Base-by-base conservation (phyloP, 2,888 invertebrate genomes). In the Melanophora roralis region DNA sequence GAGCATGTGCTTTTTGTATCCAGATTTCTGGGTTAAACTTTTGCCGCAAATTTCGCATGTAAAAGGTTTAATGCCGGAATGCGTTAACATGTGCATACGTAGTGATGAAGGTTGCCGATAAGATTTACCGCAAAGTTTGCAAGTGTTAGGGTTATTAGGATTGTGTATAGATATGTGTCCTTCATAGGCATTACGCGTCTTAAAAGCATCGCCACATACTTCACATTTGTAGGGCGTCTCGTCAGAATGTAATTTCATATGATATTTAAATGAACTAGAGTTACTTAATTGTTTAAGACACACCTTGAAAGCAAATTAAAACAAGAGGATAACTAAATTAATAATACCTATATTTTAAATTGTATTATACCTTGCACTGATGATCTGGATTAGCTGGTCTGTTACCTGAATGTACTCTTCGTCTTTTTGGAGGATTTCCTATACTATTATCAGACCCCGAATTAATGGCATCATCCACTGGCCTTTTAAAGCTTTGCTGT, bases 1-100 rank as follows among this genome's bases (percentile, higher is more conserved):
- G 8, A 90, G 84, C 89, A 89, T 86, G 55, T 90, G 90, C 76
- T 89, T 89, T 82, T 90, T 90, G 69, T 87, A 89, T 34, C 89
- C 90, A 0, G 89, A 89, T 75, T 88, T 89, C 76, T 90, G 90
- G 0, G 89, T 89, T 82, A 90, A 84, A 1, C 89, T 87, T 67
- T 90, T 90, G 19, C 90, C 90, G 68, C 90, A 90, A 14, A 89
- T 84, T 11, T 83, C 84, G 53, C 90, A 90, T 9, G 84, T 82
- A 73, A 86, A 90, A 0, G 90, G 90, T 81, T 89, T 88, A 65
- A 88, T 85, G 3, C 89, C 89, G 1, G 86, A 87, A 75, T 90
- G 90, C 0, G 84, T 85, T 9, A 87, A 76, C 81, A 89, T 84
- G 51, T 90, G 90, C 1, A 85, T 83, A 12, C 88, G 86, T 11